phyloP scores from a whole-genome alignment of 2,113 vertebrate species.

The Oenanthe melanoleuca region DNA sequence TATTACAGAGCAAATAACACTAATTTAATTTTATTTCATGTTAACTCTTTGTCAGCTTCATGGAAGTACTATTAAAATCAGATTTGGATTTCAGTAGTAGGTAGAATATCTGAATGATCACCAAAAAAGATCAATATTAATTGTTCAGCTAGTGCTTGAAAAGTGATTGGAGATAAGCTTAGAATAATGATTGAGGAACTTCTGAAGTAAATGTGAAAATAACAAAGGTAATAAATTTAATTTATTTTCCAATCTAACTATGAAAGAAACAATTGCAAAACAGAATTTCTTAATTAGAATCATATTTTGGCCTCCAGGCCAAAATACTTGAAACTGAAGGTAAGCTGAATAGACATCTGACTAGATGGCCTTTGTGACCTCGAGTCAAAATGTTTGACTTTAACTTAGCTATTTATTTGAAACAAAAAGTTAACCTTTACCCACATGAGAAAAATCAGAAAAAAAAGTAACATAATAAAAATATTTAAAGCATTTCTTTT shows the following conservation, averaged over 20 bases:
- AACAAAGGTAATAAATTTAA: not conserved
- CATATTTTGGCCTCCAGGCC: not conserved
- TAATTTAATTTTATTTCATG: not conserved
- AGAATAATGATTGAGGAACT: not conserved
- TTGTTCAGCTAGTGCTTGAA: not conserved
- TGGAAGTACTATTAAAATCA: not conserved
- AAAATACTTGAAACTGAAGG: not conserved
- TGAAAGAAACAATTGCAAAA: not conserved
- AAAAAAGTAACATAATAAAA: not conserved
- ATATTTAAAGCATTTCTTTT: not conserved
- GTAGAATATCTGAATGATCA: not conserved
- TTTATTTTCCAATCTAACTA: not conserved
- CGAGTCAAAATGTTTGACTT: not conserved
- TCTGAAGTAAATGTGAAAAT: not conserved
- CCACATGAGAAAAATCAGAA: not conserved
- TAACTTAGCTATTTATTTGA: not conserved
- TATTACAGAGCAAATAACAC: not conserved
- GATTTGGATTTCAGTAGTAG: not conserved
- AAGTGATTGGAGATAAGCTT: not conserved
- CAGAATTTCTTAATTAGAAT: not conserved
- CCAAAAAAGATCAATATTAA: not conserved
- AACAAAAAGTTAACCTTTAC: not conserved
- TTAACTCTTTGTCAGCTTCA: not conserved
- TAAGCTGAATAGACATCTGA: not conserved
- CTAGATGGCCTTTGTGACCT: not conserved